Conservation (phyloP, 92 coral and sea anemone genomes). For the Palythoa caribaeorum region DNA sequence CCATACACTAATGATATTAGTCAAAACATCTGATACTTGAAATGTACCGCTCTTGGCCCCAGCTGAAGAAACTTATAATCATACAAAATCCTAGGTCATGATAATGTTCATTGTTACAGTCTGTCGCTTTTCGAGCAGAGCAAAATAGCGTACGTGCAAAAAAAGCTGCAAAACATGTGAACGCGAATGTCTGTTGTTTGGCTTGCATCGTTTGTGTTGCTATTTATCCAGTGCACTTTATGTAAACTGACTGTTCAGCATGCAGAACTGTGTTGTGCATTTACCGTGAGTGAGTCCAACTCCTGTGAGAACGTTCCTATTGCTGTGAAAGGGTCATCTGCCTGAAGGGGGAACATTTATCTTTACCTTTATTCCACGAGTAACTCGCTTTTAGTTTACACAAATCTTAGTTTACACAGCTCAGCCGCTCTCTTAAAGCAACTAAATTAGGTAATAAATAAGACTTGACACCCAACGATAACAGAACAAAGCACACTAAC, state of each 20-base stretch:
- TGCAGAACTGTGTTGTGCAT: constrained; percentile 39
- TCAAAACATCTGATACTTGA: too few relatives aligned
- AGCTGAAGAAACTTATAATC: too few relatives aligned
- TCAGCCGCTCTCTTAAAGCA: not conserved
- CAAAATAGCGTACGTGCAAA: not conserved
- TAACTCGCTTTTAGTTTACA: not conserved
- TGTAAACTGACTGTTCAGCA: not conserved
- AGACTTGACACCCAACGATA: not conserved
- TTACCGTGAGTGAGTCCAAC: constrained; percentile 96
- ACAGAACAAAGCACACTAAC: not conserved
- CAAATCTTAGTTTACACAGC: not conserved
- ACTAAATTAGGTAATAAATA: not conserved
- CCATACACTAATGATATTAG: too few relatives aligned
- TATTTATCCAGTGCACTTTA: not conserved
- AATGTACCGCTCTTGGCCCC: too few relatives aligned
- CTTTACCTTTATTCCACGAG: not conserved
- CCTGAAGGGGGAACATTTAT: constrained; percentile 33
- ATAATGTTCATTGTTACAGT: too few relatives aligned
- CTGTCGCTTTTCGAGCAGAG: not conserved
- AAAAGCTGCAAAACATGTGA: not conserved
- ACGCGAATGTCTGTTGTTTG: not conserved
- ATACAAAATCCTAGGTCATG: too few relatives aligned
- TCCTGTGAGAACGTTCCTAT: constrained; percentile 99
- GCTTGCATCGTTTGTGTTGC: too few relatives aligned
- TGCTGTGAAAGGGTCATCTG: constrained; percentile 74